Base-by-base conservation (phyloP, 2,888 invertebrate genomes). In the Aspidiotus destructor region DNA sequence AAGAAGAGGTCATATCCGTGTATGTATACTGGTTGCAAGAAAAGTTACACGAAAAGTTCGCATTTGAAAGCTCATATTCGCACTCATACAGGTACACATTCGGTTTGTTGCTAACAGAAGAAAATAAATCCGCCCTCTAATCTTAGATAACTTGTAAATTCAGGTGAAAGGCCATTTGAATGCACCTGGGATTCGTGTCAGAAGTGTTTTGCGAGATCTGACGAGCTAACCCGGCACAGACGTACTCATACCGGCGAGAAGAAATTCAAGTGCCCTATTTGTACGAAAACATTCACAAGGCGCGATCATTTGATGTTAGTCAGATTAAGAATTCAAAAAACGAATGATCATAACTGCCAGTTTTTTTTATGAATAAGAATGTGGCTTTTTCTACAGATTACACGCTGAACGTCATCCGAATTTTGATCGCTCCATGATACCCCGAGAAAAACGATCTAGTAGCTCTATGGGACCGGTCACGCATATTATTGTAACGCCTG, bases 331-430 rank as follows among this genome's bases (percentile, higher is more conserved):
- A 28, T 28, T 28, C 5, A 5, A 28, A 28, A 28, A 28, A 28
- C n/a, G n/a, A 28, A 28, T 28, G 28, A 28, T 3, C 5, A 28
- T 28, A 28, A 5, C n/a, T n/a, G 28, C 5, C 28, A 28, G 28
- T 28, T 28, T 52, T 52, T n/a, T 52, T 52, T 5, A n/a, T 52
- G n/a, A n/a, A n/a, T 52, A 15, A n/a, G 53, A n/a, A 5, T 52
- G 15, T 52, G 2, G 2, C 5, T 52, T n/a, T 52, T n/a, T 52
- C 5, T 13, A 15, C 41, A 60, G 60, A 40, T 40, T 60, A 28
- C 60, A 60, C 40, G 60, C 60, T 8, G 17, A 40, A 28, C 60
- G 60, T 16, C 60, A 60, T 60, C 60, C 60, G 17, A 41, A 41
- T 40, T 60, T 60, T 8, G 10, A 40, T 60, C 17, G n/a, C 16